Percentiles rank a stretch among this genome's conserved stretches.
Conservation (phyloP, 2,113 vertebrate species). For the Heterotis niloticus region DNA sequence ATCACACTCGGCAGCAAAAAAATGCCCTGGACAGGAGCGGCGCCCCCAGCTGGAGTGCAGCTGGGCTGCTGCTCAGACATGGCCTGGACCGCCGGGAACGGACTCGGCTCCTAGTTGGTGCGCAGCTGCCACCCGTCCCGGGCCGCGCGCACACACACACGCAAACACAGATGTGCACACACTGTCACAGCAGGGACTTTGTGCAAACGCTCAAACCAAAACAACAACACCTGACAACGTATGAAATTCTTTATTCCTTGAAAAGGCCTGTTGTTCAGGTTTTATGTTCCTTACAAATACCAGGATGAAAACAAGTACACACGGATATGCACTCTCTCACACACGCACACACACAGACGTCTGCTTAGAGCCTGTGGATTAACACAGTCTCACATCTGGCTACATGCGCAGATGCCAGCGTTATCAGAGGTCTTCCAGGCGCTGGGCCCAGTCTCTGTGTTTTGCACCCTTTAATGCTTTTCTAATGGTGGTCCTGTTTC, state of each 20-base stretch:
- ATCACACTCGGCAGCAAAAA: conserved; percentile 37
- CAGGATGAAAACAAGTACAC: background rate
- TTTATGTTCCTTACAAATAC: no score
- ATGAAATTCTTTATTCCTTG: no score
- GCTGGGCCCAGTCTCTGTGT: no score
- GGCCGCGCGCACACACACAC: background rate
- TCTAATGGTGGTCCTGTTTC: no score
- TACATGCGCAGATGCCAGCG: no score
- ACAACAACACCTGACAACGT: no score
- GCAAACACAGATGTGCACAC: background rate
- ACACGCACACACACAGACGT: background rate
- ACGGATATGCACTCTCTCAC: background rate
- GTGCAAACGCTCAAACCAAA: no score
- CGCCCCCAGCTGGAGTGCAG: conserved; percentile 34
- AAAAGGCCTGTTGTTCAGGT: no score
- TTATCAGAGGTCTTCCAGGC: no score
- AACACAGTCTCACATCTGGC: background rate
- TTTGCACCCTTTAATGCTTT: background rate
- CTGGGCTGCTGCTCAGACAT: conserved; percentile 25
- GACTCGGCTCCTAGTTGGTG: background rate
- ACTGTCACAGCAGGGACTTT: no score
- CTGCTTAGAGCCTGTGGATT: no score
- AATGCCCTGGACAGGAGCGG: conserved; percentile 33
- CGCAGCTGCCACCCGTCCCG: background rate
- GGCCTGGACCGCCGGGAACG: conserved; percentile 20